Evolutionary conservation across 1,140 invertebrate species (phyloP), one percentile per base, ranked within the genome.

Genomic region (Papilio helenus): DNA sequence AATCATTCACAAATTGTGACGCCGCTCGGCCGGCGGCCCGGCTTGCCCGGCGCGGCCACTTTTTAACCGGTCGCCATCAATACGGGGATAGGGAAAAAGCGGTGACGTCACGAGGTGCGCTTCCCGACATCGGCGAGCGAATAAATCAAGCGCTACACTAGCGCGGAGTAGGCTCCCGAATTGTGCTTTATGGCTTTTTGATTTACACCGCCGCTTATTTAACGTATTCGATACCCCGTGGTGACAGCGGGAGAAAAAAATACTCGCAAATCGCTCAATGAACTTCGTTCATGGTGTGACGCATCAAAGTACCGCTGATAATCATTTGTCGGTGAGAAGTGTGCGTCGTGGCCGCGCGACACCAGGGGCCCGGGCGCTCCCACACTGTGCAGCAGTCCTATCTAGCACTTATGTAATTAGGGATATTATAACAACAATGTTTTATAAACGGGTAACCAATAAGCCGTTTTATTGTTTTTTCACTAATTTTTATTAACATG

Each of bases 1-100:
- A 93, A 93, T 94, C 93, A 94, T 94, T 93, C 91, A 91, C 91
- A 89, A 93, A 93, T 92, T 92, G 86, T 93, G 93, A 94, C 89
- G 90, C 82, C 87, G 82, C 83, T 83, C 88, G 87, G 89, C 84
- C 84, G 85, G 84, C 12, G 46, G 16, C 49, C 51, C 51, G 51
- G 51, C 51, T 55, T 14, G 49, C 84, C 83, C 81, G 84, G 82
- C 86, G 84, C 86, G 80, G 86, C 87, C 89, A 89, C 90, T 92
- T 93, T 93, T 92, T 92, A 93, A 92, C 91, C 89, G 88, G 87
- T 80, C 88, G 86, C 89, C 90, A 93, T 93, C 92, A 91, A 93
- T 94, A 93, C 93, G 85, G 84, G 83, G 76, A 83, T 83, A 86
- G 86, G 91, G 92, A 88, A 92, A 92, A 91, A 88, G 84, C 85